Evolutionary conservation across 2,113 vertebrate genomes (phyloP), one percentile per base, ranked within the genome.

Genomic region (Nothocercus nigrocapillus): DNA sequence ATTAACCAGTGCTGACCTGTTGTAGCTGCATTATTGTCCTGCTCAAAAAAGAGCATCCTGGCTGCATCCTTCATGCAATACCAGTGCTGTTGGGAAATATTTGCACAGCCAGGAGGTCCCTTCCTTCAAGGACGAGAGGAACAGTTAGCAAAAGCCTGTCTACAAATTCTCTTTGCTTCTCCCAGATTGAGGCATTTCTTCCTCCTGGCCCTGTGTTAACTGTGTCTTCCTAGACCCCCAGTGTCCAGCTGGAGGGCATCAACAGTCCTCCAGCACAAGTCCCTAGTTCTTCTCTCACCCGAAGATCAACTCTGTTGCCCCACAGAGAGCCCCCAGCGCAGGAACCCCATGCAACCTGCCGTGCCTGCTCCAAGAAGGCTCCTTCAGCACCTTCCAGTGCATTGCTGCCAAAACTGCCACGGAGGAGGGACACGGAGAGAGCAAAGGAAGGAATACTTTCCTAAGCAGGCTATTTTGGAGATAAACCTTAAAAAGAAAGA

Each of bases 261-360:
- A 93, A 34, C 51, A 58, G 47, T 61, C 63, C 58, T n/a, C 4
- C 51, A 84, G 70, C 32, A 45, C 42, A 47, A 76, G 49, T 53
- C 73, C 34, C 51, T 32, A 44, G n/a, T 47, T 22, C 21, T 63
- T 67, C 19, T 19, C 69, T 67, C 53, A 76, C 53, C 68, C 27
- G 54, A 58, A n/a, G 15, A 58, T 13, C 47, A n/a, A 38, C 42
- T 51, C 92, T 61, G 32, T 32, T 77, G 56, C 32, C 74, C 76
- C 77, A 10, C 62, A 1, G 0, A 64, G 44, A 92, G 24, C 44
- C 81, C 89, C 66, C 0, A 1, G 24, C 34, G 69, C 38, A 84
- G 62, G 84, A 90, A 87, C 81, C 69, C 81, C 38, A 9, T 0
- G 0, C 1, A 6, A 73, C 38, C 78, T 40, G 5, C 13, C 2